Percentiles rank a stretch among this genome's conserved stretches.
These are phyloP conservation scores for Corvus cornix DNA, from an alignment of 2,113 vertebrate genomes.

Conservation along the genomic window DNA sequence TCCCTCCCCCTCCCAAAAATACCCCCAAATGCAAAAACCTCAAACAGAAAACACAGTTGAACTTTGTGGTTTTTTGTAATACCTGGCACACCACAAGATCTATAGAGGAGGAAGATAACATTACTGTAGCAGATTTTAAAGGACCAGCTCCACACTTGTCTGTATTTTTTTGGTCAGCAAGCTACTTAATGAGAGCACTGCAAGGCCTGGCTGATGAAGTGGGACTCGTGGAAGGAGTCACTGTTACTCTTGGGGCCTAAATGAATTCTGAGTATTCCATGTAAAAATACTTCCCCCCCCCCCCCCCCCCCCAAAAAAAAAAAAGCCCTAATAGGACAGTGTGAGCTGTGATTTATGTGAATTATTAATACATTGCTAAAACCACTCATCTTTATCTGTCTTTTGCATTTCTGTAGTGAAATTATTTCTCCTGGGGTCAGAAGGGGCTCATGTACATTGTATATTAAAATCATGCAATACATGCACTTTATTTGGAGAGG, in stretches of 20 bases:
- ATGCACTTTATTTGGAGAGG: neutral
- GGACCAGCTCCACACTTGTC: accelerated
- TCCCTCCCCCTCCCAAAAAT: neutral
- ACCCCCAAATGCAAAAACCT: neutral
- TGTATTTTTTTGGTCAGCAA: neutral
- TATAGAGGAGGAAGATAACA: neutral
- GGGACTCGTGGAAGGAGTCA: neutral
- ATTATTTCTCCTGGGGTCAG: neutral
- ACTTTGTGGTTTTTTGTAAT: neutral
- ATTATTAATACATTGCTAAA: neutral
- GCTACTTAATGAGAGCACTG: neutral
- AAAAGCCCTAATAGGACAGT: neutral
- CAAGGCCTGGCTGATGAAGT: neutral
- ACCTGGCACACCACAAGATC: neutral
- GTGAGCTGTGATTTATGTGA: neutral
- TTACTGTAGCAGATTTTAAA: neutral
- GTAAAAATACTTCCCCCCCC: neutral
- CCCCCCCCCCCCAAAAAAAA: neutral
- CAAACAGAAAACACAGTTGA: neutral
- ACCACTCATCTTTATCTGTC: neutral
- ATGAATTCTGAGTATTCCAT: neutral
- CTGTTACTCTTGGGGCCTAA: neutral
- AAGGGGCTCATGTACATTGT: neutral
- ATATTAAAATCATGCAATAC: neutral
- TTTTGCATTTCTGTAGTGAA: neutral